Base-by-base conservation (phyloP, 2,113 vertebrate genomes). In the Prionailurus viverrinus region DNA sequence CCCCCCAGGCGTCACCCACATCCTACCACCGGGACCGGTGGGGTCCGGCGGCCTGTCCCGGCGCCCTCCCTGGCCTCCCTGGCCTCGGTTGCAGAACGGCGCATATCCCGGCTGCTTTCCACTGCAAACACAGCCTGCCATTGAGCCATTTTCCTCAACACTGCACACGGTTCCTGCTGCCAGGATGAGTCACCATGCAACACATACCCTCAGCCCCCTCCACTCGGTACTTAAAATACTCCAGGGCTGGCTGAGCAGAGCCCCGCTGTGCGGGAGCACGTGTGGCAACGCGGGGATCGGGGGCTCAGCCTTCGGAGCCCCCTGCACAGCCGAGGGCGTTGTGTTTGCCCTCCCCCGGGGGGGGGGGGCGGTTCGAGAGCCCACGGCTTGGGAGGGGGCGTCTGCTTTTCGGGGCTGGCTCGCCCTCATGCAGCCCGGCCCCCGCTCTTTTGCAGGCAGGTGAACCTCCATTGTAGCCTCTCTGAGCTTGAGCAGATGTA, bases 181-280 rank as follows among this genome's bases (percentile, higher is more conserved):
- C 95, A 93, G 45, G 80, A 96, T 97, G 98, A 98, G 97, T 98
- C 98, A 98, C 87, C 65, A 0, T 74, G 89, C 69, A 51, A 63
- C 76, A 76, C 84, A 18, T 19, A 65, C 81, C 96, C 90, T 83
- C 79, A 73, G 74, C 82, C 86, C 89, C 80, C 94, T 89, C 82
- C 76, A 36, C 94, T 85, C 39, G 1, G 80, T 85, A 88, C 89
- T 94, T 95, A 93, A 94, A 98, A 96, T 96, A 96, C 86, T 36
- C 93, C 8, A 8, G 85, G 82, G 66, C 85, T 80, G 76, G 95
- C 92, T 0, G 0, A 66, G 36, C 89, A 89, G 89, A 93, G 53
- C 45, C 81, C 94, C 9, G 15, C 82, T 65, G 68, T 45, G 94
- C 12, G 6, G 4, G 83, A 51, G 92, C 36, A 14, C 1, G 65